Evolutionary conservation across 2,888 invertebrate genomes (phyloP), one percentile per base, ranked within the genome.

Genomic region (Anthrax anthrax): DNA sequence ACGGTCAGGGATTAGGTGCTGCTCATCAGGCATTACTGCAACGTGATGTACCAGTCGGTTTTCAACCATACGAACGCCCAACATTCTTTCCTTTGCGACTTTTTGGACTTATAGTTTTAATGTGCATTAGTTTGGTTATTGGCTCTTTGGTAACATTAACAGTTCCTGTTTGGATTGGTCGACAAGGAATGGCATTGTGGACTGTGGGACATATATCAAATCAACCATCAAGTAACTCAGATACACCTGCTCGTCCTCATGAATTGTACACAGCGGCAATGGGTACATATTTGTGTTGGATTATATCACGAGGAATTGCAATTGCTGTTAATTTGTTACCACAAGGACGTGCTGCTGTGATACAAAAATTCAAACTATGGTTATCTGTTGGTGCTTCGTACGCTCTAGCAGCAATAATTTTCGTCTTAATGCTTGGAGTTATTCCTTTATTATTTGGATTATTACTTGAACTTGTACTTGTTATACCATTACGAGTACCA

Each of bases 261-360:
- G 97, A 97, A 68, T 70, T 97, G 5, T 97, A 98, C 64, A 96
- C 96, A 0, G 89, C 92, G 0, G 92, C 95, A 1, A 87, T 64
- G 69, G 88, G 97, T 6, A 82, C 92, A 53, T 98, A 97, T 70
- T 76, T 92, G 16, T 94, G 94, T 67, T 96, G 96, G 95, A 76
- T 95, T 50, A 70, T 79, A n/a, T 83, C 89, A 0, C 79, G 94
- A 34, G 85, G 86, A 16, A 73, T 84, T 18, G 81, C 86, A 10
- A 73, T 95, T 38, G 77, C 90, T 18, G 77, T 83, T 43, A 84
- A 86, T 52, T 89, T 95, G 84, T 72, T 94, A 55, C 91, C 94
- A 0, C 86, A 87, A 57, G 96, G 95, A 0, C 79, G 89, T 45
- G 76, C 80, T 0, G 84, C 84, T 6, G 76, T 86, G 54, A 62